phyloP scores from a whole-genome alignment of 2,113 vertebrate species.

The Crotalus horridus region DNA sequence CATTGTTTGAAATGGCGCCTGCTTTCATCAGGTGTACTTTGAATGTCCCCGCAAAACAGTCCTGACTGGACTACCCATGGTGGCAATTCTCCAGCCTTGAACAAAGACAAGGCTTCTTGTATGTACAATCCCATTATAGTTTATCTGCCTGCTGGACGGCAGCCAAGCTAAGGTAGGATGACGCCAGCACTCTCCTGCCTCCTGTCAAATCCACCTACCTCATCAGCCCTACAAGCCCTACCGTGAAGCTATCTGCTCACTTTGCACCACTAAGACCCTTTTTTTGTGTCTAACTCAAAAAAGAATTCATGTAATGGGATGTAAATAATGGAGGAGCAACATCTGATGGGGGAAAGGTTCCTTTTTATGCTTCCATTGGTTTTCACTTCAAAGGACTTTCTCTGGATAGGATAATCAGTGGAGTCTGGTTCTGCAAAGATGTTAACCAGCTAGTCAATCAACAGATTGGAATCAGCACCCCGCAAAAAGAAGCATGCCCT shows the following conservation, averaged over 20 bases:
- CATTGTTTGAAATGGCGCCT: neutral
- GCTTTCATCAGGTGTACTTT: neutral
- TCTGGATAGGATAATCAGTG: neutral
- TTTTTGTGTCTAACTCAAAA: neutral
- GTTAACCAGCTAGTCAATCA: neutral
- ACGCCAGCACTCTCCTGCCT: neutral
- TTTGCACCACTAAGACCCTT: conserved; percentile 6
- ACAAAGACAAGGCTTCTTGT: neutral
- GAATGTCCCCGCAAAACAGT: neutral
- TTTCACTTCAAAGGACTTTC: conserved; percentile 25
- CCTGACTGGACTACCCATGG: neutral
- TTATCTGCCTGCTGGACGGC: neutral
- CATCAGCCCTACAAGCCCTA: neutral
- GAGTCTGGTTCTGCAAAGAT: conserved; percentile 14
- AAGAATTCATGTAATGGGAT: neutral
- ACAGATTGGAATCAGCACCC: neutral
- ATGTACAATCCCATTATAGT: neutral
- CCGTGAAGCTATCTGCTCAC: neutral
- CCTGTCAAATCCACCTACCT: neutral
- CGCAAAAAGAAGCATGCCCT: neutral
- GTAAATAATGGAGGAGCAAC: neutral
- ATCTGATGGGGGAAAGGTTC: neutral
- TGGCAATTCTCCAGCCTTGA: neutral
- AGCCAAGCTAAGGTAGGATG: neutral
- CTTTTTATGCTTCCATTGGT: neutral